These are phyloP conservation scores for Papilio helenus DNA, from an alignment of 1,140 invertebrate species.

Conservation along the genomic window DNA sequence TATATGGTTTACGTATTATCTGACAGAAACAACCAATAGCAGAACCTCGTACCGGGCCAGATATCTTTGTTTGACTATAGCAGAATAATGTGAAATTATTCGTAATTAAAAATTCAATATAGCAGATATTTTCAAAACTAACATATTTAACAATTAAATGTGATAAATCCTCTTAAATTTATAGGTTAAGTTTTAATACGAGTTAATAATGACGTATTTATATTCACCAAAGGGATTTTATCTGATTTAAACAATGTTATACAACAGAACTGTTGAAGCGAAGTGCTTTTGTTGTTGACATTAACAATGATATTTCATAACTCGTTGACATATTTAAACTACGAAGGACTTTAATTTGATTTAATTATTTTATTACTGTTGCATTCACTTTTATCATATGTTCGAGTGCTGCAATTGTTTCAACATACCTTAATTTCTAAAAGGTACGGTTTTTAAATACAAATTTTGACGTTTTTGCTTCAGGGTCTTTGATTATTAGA, in stretches of 20 bases:
- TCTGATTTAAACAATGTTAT: conserved; percentile 10
- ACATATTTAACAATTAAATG: neutral
- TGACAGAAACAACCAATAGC: too few species aligned
- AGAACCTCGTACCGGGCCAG: too few species aligned
- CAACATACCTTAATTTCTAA: neutral
- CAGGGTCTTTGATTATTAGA: too few species aligned
- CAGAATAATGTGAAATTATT: too few species aligned
- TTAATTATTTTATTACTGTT: neutral
- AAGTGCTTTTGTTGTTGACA: conserved; percentile 20
- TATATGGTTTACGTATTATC: too few species aligned
- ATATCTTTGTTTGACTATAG: too few species aligned
- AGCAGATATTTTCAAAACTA: too few species aligned
- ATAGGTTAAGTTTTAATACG: neutral
- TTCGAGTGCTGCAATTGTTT: neutral
- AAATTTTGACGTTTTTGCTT: neutral
- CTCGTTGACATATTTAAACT: conserved; percentile 26
- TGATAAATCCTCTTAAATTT: conserved; percentile 9
- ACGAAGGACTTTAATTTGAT: neutral
- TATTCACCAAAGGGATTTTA: conserved; percentile 11
- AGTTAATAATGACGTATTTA: neutral
- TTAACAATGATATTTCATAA: conserved; percentile 24
- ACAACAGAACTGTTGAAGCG: neutral
- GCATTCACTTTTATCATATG: neutral
- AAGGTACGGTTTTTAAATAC: neutral
- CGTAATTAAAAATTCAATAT: too few species aligned